These are phyloP conservation scores for Cataglyphis rosenhaueri DNA, from an alignment of 2,888 invertebrate species.

Conservation along the genomic window DNA sequence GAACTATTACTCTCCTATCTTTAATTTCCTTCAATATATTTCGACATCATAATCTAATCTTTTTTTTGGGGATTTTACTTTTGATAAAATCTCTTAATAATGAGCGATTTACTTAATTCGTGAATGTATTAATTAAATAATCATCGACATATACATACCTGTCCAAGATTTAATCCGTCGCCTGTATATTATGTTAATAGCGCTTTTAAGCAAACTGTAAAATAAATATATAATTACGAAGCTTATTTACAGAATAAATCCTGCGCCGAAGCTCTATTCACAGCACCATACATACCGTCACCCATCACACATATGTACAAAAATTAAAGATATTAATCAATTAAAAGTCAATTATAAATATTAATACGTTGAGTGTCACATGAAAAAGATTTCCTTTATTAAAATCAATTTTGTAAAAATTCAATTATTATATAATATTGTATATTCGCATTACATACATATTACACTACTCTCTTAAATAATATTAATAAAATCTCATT, in stretches of 20 bases:
- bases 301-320: neutral
- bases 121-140: neutral
- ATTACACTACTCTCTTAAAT: neutral
- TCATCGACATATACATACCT: conserved; percentile 18
- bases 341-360: neutral
- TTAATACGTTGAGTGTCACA: neutral
- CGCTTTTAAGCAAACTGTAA: conserved; percentile 60
- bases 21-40: too few species aligned
- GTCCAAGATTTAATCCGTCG: neutral
- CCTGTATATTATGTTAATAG: conserved; percentile 28
- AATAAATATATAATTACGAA: neutral
- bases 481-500: neutral
- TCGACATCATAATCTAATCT: neutral
- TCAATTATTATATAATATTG: neutral
- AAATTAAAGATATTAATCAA: neutral
- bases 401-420: neutral
- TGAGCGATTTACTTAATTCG: neutral
- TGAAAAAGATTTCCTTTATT: neutral
- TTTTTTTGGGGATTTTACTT: neutral
- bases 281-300: neutral
- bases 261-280: neutral
- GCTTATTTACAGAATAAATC: conserved; percentile 27
- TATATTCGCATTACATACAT: neutral
- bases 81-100: neutral
- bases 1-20: too few species aligned